Evolutionary conservation across 2,888 invertebrate genomes (phyloP), one percentile per base, ranked within the genome.

Genomic region (Drosophila conformis): DNA sequence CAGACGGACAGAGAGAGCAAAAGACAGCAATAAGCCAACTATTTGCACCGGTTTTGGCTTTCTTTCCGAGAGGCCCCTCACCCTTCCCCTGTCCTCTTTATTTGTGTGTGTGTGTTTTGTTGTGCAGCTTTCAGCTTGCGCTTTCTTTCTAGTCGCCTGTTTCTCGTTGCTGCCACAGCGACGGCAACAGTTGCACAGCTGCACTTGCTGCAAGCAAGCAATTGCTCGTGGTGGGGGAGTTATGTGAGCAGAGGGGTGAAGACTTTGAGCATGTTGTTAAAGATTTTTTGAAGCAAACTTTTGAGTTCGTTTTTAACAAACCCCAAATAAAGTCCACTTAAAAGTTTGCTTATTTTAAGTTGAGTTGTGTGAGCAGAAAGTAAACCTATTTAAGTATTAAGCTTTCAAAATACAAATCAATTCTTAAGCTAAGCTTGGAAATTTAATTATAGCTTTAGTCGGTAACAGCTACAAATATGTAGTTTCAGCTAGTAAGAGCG

Each of bases 111-210:
- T 67, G 71, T 79, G 73, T 78, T 76, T 46, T 46, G 8, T 46
- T 46, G 46, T 46, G 46, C 46, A 46, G 46, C 46, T 46, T 46
- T 46, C 46, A 46, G 90, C 90, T 77, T 86, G 76, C 76, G 88
- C 85, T 89, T 89, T 87, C 85, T 86, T 86, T 80, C 85, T 86
- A 77, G 69, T 82, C 89, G 89, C 89, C 85, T 85, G 85, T 79
- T 89, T 85, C 76, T 70, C 63, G 82, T 82, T 80, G 85, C 70
- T 65, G 56, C 74, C 52, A 73, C 54, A 38, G 56, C 79, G 66
- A 53, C 71, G 69, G 77, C 87, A 86, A 79, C 85, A 70, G 76
- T 72, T 89, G 81, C 84, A 46, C 46, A 78, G 78, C 81, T 70
- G 83, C 80, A 81, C 73, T 76, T 80, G 75, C 59, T 61, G 48